phyloP scores from a whole-genome alignment of 1,140 invertebrate species.

The Tribolium castaneum region DNA sequence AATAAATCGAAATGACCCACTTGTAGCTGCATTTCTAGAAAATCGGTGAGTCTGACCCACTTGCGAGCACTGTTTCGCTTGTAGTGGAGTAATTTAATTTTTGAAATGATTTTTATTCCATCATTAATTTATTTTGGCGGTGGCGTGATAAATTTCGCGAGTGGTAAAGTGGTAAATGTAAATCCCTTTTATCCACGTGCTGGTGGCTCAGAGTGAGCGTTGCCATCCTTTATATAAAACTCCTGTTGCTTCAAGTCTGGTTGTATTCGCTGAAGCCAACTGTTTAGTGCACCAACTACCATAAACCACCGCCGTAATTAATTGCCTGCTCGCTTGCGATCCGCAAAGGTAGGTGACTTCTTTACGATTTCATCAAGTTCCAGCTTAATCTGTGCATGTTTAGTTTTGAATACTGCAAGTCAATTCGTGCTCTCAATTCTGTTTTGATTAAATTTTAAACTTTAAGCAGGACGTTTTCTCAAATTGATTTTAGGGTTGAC shows the following conservation, averaged over 20 bases:
- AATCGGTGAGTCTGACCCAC: neutral
- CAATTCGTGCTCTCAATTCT: slow-evolving; percentile 2
- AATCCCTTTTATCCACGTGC: slow-evolving; percentile 37
- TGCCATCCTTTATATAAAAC: slow-evolving; percentile 38
- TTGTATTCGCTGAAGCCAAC: slow-evolving; percentile 16
- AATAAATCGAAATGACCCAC: neutral
- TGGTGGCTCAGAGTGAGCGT: slow-evolving; percentile 26
- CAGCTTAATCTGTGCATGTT: neutral
- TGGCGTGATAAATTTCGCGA: neutral
- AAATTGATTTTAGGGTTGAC: slow-evolving; percentile 27
- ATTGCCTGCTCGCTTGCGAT: neutral
- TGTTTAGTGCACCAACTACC: neutral
- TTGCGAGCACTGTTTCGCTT: neutral
- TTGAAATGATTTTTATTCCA: too few relatives aligned
- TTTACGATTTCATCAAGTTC: neutral
- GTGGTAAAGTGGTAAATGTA: slow-evolving; percentile 37
- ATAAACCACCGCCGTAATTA: neutral
- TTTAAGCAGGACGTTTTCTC: slow-evolving; percentile 18
- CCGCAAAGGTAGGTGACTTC: neutral
- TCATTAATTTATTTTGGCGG: neutral
- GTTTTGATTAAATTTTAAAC: slow-evolving; percentile 28
- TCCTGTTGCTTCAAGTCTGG: slow-evolving; percentile 29
- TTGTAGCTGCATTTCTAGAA: neutral
- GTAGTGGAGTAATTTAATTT: too few relatives aligned
- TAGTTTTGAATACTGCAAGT: slow-evolving; percentile 24